Evolutionary conservation across 2,888 invertebrate genomes (phyloP), one percentile per base, ranked within the genome.

Genomic region (Heliconius cydno): DNA sequence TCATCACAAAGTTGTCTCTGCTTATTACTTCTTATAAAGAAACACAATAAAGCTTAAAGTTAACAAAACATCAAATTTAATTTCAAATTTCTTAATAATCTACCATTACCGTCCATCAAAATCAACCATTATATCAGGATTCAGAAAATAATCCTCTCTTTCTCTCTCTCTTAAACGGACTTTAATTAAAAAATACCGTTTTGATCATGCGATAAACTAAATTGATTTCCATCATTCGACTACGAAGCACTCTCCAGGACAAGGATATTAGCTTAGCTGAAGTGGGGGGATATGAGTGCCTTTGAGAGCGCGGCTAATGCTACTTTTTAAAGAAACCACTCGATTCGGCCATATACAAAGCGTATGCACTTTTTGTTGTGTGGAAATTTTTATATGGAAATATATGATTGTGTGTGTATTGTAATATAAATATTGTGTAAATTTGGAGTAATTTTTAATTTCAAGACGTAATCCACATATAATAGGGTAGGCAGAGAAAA

Each of bases 241-340:
- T 78, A 78, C 78, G 78, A 82, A 81, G 79, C 41, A 77, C 77
- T 65, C 81, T 78, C 79, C 38, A 76, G 79, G 76, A 81, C 78
- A 79, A 79, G 81, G 76, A 81, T 82, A 79, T 82, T 82, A 81
- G 81, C 81, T 79, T 77, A 73, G 77, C 57, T 82, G 65, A 72
- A 82, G 79, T 76, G 9, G 41, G 80, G 82, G 81, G 77, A 65
- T 38, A 66, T 65, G 76, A 81, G 76, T 77, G 76, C 66, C 77
- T 79, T 79, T 25, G 73, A 82, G 82, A 73, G 80, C 82, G 71
- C 57, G 75, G 81, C 81, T 82, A 82, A 82, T 82, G 79, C 75
- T 73, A 81, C 76, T 76, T 77, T 82, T 82, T 70, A 82, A 82
- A 81, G 82, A 82, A 82, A 81, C 77, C 81, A 76, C 80, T 82